Base-by-base conservation (phyloP, 1,140 invertebrate genomes). In the Babylonia areolata region DNA sequence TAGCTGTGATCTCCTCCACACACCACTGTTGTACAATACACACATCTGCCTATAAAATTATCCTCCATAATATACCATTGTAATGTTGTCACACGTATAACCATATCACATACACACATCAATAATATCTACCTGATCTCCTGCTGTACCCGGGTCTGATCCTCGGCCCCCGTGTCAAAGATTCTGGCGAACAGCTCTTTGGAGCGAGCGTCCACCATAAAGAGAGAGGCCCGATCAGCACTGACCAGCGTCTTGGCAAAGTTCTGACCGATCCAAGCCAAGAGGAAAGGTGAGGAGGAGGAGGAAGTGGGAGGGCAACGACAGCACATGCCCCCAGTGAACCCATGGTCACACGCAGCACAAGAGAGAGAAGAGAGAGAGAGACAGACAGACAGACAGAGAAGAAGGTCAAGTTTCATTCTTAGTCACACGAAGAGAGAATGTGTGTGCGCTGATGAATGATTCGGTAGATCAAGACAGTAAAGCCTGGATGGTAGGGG, bases 101-200 rank as follows among this genome's bases (percentile, higher is more conserved):
- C n/a, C n/a, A n/a, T n/a, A n/a, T n/a, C n/a, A n/a, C n/a, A n/a
- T n/a, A n/a, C n/a, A n/a, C n/a, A n/a, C n/a, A n/a, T n/a, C n/a
- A n/a, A n/a, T n/a, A n/a, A n/a, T 11, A 20, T 64, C 15, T 64
- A 93, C 93, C 93, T 93, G 85, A 94, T 93, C 87, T 94, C 93
- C 89, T 92, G 81, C 31, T 75, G 54, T 20, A 86, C 77, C 28
- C 71, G n/a, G 58, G 81, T 85, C 40, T 88, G 80, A 39, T 89
- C 85, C 1, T 82, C 85, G 12, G 54, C 33, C 28, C 77, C 93
- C 20, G 92, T 93, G 92, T 98, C 97, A 93, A 97, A 98, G 58
- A 98, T 97, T 64, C 97, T 95, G 2, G 97, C 97, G 90, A 97
- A 97, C 20, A 98, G 94, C 93, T 97, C 96, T 85, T 96, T 95